These are phyloP conservation scores for Lateolabrax maculatus DNA, from an alignment of 2,797 vertebrate genomes.

Conservation along the genomic window DNA sequence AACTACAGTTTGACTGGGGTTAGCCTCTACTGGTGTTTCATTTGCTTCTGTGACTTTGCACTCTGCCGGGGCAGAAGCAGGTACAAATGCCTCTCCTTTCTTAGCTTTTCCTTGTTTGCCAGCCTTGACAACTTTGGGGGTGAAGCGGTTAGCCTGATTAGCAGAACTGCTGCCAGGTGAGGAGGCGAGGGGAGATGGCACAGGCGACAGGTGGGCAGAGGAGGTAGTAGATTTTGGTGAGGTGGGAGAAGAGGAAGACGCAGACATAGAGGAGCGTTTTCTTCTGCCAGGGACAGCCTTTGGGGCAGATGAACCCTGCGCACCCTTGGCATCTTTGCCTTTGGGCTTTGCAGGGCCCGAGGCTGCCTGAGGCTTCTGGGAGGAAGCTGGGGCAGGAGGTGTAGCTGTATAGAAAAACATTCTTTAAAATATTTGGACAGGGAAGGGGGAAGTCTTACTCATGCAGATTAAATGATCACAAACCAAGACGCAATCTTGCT, in stretches of 20 bases:
- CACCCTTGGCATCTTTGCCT: slow-evolving; percentile 85
- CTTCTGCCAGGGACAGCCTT: slow-evolving; percentile 85
- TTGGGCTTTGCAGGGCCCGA: slow-evolving; percentile 81
- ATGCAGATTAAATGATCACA: slow-evolving; percentile 79
- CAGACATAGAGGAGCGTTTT: slow-evolving; percentile 85
- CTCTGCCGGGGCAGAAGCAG: slow-evolving; percentile 38
- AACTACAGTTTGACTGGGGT: slow-evolving; percentile 29
- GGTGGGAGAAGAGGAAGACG: slow-evolving; percentile 83
- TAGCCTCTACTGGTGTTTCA: slow-evolving; percentile 41
- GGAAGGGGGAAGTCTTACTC: slow-evolving; percentile 46
- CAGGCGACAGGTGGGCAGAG: slow-evolving; percentile 69
- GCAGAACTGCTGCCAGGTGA: slow-evolving; percentile 54
- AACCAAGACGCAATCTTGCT: slow-evolving; percentile 56
- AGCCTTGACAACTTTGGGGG: slow-evolving; percentile 86
- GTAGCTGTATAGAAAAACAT: slow-evolving; percentile 82
- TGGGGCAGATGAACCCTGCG: slow-evolving; percentile 79
- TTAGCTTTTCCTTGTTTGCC: slow-evolving; percentile 85
- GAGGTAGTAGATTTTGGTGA: slow-evolving; percentile 83
- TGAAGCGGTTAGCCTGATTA: slow-evolving; percentile 56
- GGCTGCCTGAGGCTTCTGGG: slow-evolving; percentile 74
- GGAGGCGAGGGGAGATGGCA: slow-evolving; percentile 76
- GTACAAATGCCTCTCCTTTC: slow-evolving; percentile 79
- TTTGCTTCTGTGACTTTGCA: slow-evolving; percentile 39
- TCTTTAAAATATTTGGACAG: slow-evolving; percentile 53
- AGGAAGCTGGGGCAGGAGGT: slow-evolving; percentile 80